Percentiles rank a stretch among this genome's conserved stretches.
Conservation (phyloP, 2,888 invertebrate genomes). For the Prosapia bicincta region DNA sequence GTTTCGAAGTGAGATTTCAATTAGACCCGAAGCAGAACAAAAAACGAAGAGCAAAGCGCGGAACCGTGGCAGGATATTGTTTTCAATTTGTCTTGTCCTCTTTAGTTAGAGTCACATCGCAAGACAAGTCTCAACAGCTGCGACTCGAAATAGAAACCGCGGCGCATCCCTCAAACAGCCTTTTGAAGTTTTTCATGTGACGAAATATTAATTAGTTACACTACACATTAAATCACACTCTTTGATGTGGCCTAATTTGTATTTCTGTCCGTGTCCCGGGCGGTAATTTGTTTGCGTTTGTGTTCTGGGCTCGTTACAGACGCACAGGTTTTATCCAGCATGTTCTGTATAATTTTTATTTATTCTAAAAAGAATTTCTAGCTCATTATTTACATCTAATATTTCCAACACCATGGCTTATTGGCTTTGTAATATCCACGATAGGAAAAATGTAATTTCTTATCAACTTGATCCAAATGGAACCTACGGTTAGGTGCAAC, state of each 20-base stretch:
- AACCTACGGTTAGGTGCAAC: no score
- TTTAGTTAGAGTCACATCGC: neutral
- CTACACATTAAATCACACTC: neutral
- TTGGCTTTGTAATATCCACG: no score
- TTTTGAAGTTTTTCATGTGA: neutral
- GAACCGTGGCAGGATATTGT: neutral
- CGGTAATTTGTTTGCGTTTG: no score
- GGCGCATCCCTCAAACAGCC: neutral
- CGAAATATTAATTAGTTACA: slow-evolving; percentile 2
- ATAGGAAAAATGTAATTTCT: no score
- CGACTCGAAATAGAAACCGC: neutral
- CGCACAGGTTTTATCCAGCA: no score
- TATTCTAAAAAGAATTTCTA: no score
- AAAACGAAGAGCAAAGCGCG: neutral
- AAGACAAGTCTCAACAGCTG: neutral
- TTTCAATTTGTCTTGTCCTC: neutral
- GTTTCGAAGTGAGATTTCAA: neutral
- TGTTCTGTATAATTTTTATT: no score
- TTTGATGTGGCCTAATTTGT: neutral
- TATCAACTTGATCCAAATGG: no score
- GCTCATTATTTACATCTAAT: no score
- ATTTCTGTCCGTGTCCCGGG: no score
- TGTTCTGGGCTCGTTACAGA: no score
- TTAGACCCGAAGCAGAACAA: neutral
- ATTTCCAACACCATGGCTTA: no score